Evolutionary conservation across 1,140 invertebrate species (phyloP), one percentile per base, ranked within the genome.

Genomic region (Anastrepha obliqua): DNA sequence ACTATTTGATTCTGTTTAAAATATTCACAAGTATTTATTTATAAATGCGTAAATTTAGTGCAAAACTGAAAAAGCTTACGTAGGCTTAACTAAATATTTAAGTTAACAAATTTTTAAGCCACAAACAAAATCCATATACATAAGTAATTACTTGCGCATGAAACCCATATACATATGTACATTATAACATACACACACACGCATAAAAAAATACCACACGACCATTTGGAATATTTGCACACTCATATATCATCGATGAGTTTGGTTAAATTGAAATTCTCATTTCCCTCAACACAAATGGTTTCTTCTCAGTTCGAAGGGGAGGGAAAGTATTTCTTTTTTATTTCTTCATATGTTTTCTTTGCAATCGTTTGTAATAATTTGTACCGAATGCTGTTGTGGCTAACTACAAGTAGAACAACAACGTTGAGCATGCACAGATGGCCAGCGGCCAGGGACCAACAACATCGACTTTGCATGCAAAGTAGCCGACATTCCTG

Each of bases 231-330:
- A 58, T 58, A 39, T 65, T 65, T 65, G 11, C 70, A 74, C 15
- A n/a, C 44, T 7, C 70, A 51, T 74, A 47, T 74, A 44, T 74
- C 70, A 74, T 74, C 70, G n/a, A 74, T 42, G 17, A 74, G 15
- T 74, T 74, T 47, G 70, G 70, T 51, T 74, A 74, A 74, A 74
- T 74, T 74, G 70, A 74, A 74, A 74, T 51, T 74, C 47, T 74
- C 70, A 74, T 74, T 67, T 74, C 13, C 70, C 70, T 74, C 44
- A 47, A 47, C 70, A 5, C 39, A 74, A n/a, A n/a, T 74, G 47
- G 44, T 44, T 74, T 74, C 70, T 74, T 74, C 42, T 74, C 17
- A 74, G 6, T n/a, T 47, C 39, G 5, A 13, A 74, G 39, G 39
- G 64, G 6, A 67, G 29, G 15, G 6, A 15, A 67, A 39, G 64